Conservation (phyloP, 1,140 invertebrate species). For the Cydia pomonella region DNA sequence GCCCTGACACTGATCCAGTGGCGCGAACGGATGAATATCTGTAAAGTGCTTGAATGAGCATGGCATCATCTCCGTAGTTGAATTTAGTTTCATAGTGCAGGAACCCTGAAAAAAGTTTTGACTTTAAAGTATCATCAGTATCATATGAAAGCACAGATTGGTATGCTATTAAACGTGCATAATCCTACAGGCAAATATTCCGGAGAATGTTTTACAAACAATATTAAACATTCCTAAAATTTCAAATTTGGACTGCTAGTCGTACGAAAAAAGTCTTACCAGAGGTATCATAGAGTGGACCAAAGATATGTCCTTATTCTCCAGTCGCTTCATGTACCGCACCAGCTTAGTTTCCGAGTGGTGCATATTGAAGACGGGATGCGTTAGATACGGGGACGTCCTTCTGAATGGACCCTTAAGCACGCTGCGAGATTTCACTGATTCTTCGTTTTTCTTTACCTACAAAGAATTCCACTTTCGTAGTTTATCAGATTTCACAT, state of each 20-base stretch:
- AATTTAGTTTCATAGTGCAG: constrained; percentile 99
- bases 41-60: constrained; percentile 96
- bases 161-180: too few species aligned
- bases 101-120: constrained; percentile 86
- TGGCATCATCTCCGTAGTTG: constrained; percentile 99
- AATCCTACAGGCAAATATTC: too few species aligned
- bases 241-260: too few species aligned
- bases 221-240: too few species aligned
- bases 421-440: constrained; percentile 82
- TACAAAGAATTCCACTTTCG: constrained; percentile 41
- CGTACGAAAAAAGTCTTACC: too few species aligned
- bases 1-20: constrained; percentile 93
- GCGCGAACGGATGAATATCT: constrained; percentile 98
- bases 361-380: constrained; percentile 97
- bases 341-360: constrained; percentile 98
- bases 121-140: constrained; percentile 33
- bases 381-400: constrained; percentile 91
- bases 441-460: constrained; percentile 77
- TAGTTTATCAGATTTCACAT: too few species aligned
- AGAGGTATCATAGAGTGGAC: constrained; percentile 99
- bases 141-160: background rate
- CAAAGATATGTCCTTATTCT: constrained; percentile 99
- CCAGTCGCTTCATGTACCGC: constrained; percentile 98
- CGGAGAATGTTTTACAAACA: too few species aligned
- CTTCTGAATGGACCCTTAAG: constrained; percentile 88